Conservation (phyloP, 2,113 vertebrate species). For the Sterna hirundo region DNA sequence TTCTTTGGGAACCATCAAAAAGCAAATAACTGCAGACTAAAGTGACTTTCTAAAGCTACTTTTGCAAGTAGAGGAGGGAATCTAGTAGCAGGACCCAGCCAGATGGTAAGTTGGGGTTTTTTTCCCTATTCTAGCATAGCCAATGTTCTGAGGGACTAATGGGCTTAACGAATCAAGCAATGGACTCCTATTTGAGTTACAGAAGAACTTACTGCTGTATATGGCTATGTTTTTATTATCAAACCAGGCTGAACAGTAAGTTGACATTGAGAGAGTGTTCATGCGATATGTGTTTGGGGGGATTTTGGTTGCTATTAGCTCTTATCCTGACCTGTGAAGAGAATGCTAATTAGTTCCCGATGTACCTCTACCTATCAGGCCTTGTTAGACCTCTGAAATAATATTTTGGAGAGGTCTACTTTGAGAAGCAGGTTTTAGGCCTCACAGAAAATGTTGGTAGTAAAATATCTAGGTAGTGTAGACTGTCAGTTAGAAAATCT, state of each 20-base stretch:
- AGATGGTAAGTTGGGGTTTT: background rate
- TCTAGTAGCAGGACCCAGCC: background rate
- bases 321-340: background rate
- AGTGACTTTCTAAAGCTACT: background rate
- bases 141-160: background rate
- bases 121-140: background rate
- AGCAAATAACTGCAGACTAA: background rate
- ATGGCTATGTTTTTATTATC: background rate
- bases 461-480: background rate
- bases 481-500: background rate
- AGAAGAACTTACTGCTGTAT: background rate
- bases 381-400: background rate
- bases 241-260: background rate
- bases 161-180: background rate
- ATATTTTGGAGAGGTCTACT: background rate
- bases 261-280: background rate
- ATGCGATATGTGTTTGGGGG: fast-evolving
- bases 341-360: background rate
- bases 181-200: background rate
- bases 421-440: background rate
- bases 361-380: background rate
- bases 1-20: background rate
- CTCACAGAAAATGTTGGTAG: background rate
- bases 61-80: background rate
- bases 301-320: background rate